Evolutionary conservation across 2,888 invertebrate genomes (phyloP).

Genomic region (Phorcus lineatus): DNA sequence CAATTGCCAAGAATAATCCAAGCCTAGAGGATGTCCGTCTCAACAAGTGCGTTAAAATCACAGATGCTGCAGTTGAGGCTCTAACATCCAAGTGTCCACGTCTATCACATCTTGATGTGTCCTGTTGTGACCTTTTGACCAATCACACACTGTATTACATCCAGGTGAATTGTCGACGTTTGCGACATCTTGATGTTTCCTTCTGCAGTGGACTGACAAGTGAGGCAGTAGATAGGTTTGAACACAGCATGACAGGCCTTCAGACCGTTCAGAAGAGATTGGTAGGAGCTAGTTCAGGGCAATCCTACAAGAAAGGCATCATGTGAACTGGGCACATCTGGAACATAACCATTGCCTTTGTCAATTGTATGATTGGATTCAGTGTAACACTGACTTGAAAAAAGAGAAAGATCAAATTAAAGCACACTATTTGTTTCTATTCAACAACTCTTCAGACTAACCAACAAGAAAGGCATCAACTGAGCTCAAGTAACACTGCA

Average conservation of each 20-base stretch:
- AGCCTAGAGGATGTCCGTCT: constrained; percentile 82
- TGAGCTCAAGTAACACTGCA: no score
- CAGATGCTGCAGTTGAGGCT: constrained; percentile 80
- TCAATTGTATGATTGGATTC: not conserved
- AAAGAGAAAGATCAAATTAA: no score
- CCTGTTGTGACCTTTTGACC: constrained; percentile 81
- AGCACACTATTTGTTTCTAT: no score
- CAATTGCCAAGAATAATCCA: constrained; percentile 82
- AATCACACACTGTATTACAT: constrained; percentile 79
- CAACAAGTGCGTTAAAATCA: constrained; percentile 82
- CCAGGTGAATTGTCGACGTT: constrained; percentile 77
- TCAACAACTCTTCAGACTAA: no score
- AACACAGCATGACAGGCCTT: constrained; percentile 51
- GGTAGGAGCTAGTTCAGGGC: constrained; percentile 42
- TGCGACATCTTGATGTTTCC: constrained; percentile 80
- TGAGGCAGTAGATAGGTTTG: constrained; percentile 63
- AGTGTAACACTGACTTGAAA: not conserved
- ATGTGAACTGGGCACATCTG: not conserved
- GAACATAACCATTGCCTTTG: not conserved
- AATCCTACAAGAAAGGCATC: not conserved
- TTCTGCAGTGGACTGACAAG: constrained; percentile 70
- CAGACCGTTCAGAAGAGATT: constrained; percentile 61
- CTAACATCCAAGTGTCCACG: constrained; percentile 77
- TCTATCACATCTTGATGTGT: constrained; percentile 79
- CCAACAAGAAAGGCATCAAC: no score